A percentile compares a stretch with the other conserved stretches of the same genome.
Evolutionary conservation across 2,113 vertebrate genomes (phyloP).

Genomic region (Axis porcinus): DNA sequence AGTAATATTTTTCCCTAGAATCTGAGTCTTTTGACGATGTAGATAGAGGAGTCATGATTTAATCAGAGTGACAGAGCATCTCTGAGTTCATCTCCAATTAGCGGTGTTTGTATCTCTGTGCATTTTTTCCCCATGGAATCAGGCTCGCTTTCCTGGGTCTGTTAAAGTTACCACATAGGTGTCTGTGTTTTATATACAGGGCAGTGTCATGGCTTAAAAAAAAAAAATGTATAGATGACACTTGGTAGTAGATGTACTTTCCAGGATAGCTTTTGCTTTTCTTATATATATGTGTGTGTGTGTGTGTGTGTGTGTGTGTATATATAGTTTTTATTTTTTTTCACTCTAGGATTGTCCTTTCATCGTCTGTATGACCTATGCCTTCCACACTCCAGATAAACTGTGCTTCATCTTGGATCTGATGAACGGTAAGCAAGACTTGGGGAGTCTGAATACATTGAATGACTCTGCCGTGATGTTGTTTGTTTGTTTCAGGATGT

Average conservation of each 20-base stretch:
- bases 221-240: too few species aligned
- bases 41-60: background rate
- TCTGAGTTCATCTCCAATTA: accelerated
- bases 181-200: accelerated
- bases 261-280: background rate
- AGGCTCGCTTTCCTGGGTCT: background rate
- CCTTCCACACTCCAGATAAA: conserved; percentile 98
- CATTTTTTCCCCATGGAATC: background rate
- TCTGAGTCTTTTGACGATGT: background rate
- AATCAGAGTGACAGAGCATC: too few species aligned
- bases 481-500: background rate
- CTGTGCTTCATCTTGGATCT: conserved; percentile 99
- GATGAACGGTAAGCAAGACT: conserved; percentile 91
- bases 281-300: background rate
- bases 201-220: too few species aligned
- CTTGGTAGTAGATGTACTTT: background rate
- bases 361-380: conserved; percentile 99
- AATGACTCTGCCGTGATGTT: accelerated
- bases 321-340: background rate
- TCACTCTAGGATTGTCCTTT: conserved; percentile 93
- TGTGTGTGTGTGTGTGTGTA: background rate
- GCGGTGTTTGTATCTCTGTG: too few species aligned
- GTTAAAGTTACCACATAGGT: accelerated
- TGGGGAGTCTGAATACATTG: accelerated
- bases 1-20: accelerated